Conservation (phyloP, 2,113 vertebrate species). For the Cathartes aura region DNA sequence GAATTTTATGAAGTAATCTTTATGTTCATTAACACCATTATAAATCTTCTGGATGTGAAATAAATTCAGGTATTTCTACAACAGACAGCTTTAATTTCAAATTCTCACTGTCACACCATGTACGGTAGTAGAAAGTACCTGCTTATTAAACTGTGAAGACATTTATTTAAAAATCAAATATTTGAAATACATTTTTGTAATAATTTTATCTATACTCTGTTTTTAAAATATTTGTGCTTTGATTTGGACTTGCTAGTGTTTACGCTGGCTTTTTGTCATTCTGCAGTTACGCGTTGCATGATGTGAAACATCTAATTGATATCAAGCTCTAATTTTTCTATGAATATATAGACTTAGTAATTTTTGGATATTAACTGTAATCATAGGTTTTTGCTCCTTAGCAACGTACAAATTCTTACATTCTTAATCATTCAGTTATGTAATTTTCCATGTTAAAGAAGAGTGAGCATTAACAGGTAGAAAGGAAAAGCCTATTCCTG, state of each 20-base stretch:
- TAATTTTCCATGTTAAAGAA: background rate
- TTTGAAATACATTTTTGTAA: background rate
- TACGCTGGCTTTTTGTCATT: background rate
- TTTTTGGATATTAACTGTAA: background rate
- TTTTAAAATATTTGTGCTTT: background rate
- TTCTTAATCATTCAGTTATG: background rate
- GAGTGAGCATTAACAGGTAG: background rate
- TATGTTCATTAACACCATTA: background rate
- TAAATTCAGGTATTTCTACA: background rate
- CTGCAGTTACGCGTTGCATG: accelerated
- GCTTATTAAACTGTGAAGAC: background rate
- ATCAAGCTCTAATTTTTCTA: background rate
- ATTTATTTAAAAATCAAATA: background rate
- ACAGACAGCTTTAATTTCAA: background rate
- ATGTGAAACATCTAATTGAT: background rate
- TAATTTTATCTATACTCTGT: background rate
- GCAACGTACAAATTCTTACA: background rate
- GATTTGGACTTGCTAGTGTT: background rate
- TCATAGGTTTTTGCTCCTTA: background rate
- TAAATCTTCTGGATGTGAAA: background rate
- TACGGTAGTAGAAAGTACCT: background rate
- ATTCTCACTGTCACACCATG: background rate
- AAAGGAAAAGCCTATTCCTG: background rate
- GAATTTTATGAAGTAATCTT: background rate
- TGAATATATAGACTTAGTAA: background rate